phyloP scores from a whole-genome alignment of 2,113 vertebrate species.

The Otocyon megalotis region DNA sequence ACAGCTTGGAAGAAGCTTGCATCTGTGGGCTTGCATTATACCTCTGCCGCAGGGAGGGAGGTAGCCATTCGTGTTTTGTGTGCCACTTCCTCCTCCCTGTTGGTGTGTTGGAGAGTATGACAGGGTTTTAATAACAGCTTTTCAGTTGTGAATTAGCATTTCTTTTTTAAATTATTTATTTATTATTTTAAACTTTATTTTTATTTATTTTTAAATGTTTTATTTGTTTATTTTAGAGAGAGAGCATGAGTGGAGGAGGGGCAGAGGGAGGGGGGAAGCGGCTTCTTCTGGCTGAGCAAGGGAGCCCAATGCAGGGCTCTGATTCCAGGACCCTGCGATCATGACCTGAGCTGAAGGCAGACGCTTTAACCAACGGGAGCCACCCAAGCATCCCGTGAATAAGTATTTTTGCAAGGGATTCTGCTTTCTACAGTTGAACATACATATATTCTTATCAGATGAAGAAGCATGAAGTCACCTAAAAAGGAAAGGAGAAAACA shows the following conservation, averaged over 20 bases:
- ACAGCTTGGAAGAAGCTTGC: background rate
- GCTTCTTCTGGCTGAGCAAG: too few species aligned
- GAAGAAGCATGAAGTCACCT: background rate
- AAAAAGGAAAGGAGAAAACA: background rate
- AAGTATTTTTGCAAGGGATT: background rate
- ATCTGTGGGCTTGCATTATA: fast-evolving
- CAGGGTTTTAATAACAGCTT: background rate
- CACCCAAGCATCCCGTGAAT: too few species aligned
- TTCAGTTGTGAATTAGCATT: background rate
- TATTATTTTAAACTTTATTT: too few species aligned
- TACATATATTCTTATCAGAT: background rate
- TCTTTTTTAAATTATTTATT: background rate
- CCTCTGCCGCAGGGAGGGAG: background rate
- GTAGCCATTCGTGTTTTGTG: background rate
- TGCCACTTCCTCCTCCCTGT: background rate
- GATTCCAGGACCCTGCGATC: too few species aligned
- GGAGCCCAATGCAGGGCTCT: too few species aligned
- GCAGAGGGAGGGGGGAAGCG: too few species aligned
- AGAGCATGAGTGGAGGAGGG: too few species aligned
- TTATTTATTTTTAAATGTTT: too few species aligned
- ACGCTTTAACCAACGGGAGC: too few species aligned
- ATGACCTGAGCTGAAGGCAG: too few species aligned
- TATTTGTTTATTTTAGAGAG: too few species aligned
- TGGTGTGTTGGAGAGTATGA: background rate
- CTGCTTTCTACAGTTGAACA: background rate